Base-by-base conservation (phyloP, 2,888 invertebrate genomes). In the Andrena minutula region DNA sequence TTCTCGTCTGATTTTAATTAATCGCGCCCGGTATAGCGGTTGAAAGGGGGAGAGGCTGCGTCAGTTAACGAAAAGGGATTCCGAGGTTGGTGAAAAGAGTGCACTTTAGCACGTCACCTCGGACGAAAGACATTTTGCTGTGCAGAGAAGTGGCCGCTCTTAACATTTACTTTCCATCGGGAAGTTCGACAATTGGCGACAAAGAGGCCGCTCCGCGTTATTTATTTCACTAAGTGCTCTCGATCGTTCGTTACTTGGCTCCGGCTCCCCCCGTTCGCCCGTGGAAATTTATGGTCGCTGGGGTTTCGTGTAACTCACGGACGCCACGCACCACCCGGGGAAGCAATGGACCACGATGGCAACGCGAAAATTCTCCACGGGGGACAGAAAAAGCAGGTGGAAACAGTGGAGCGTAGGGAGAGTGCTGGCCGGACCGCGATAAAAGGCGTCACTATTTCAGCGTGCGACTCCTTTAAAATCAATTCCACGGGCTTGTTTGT, bases 181-280 rank as follows among this genome's bases (percentile, higher is more conserved):
- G 80, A 91, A 92, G 92, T 92, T 92, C 89, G 92, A 91, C 91
- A 91, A 92, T 92, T 90, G 92, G 91, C 92, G 92, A 92, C 92
- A 92, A 92, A 92, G 92, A 91, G 91, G 90, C 89, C 89, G 89
- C 86, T 82, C 88, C 82, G 81, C 86, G 92, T 92, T 92, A 92
- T 92, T 92, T 92, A 92, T 92, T 92, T 92, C 92, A 85, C 91
- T 92, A 92, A 92, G 92, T 92, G 92, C 92, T 91, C 91, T 88
- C 90, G 89, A 90, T 85, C 84, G 84, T 84, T 84, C 91, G 90
- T 90, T 90, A 90, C 91, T 92, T 90, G 88, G 90, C 89, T 89
- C 89, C 75, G 81, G 88, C 82, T 89, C 82, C 75, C 82, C 75
- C 60, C 86, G 87, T 88, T 87, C 88, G 78, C 88, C 87, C 89